A percentile compares a stretch with the other conserved stretches of the same genome.
These are phyloP conservation scores for Troilus luridus DNA, from an alignment of 2,888 invertebrate genomes.

Conservation along the genomic window DNA sequence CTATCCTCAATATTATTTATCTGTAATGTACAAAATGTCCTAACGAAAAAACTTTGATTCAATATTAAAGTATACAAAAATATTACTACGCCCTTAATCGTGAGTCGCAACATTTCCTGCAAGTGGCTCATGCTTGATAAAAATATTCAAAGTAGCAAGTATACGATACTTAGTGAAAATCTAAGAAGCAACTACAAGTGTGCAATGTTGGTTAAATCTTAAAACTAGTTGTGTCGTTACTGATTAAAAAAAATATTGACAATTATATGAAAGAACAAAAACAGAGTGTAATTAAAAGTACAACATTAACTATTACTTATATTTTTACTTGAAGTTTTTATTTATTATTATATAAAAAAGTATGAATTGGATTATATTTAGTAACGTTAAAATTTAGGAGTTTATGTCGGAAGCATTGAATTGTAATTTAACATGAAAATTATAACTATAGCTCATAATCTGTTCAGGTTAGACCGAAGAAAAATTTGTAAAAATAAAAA, in stretches of 20 bases:
- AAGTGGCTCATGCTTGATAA: neutral
- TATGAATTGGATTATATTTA: no score
- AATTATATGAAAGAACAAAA: neutral
- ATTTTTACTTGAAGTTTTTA: neutral
- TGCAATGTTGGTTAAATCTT: conserved; percentile 25
- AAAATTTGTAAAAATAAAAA: neutral
- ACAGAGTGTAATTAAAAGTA: neutral
- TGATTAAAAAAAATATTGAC: neutral
- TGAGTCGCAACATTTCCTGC: neutral
- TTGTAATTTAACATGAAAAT: no score
- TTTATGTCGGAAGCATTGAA: no score
- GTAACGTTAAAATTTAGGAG: no score
- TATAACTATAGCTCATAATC: no score
- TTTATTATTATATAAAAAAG: no score
- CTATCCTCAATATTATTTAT: neutral
- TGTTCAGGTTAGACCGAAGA: no score
- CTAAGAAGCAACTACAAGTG: conserved; percentile 30
- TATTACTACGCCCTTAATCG: conserved; percentile 5
- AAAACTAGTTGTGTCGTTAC: neutral
- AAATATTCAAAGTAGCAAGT: conserved; percentile 23
- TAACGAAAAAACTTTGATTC: conserved; percentile 3
- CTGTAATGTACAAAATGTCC: neutral
- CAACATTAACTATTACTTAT: neutral
- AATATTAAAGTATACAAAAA: conserved; percentile 41
- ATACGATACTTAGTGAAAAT: conserved; percentile 15